A percentile compares a stretch with the other conserved stretches of the same genome.
These are phyloP conservation scores for Synaphobranchus kaupii DNA, from an alignment of 2,797 vertebrate species.

Conservation along the genomic window DNA sequence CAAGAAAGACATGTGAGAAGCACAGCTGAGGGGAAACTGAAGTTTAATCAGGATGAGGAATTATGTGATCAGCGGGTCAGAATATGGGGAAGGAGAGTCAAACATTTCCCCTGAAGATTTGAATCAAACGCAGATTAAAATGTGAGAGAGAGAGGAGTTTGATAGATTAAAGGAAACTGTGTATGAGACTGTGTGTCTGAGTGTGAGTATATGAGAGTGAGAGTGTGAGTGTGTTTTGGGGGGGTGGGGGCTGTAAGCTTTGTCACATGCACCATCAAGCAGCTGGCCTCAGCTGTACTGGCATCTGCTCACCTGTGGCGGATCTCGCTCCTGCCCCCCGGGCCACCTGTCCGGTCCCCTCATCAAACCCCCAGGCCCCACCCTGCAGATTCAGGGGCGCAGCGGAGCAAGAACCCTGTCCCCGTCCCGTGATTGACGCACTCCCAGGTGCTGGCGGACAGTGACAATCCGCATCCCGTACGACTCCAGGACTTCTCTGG, in stretches of 20 bases:
- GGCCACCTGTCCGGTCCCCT: constrained; percentile 71
- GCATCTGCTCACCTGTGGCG: constrained; percentile 71
- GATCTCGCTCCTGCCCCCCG: constrained; percentile 41
- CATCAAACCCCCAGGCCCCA: constrained; percentile 57
- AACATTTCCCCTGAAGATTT: no score
- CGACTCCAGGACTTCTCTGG: background rate
- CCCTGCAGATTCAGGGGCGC: constrained; percentile 43
- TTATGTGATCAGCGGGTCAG: no score
- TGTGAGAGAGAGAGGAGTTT: background rate
- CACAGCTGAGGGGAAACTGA: no score
- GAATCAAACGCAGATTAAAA: background rate
- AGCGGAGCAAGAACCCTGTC: constrained; percentile 50
- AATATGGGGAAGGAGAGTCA: no score
- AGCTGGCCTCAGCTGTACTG: constrained; percentile 60
- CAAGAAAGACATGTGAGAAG: no score
- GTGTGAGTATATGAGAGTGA: background rate
- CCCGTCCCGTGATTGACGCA: constrained; percentile 38
- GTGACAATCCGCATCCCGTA: background rate
- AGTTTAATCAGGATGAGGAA: no score
- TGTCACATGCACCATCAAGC: constrained; percentile 71
- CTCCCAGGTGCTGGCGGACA: constrained; percentile 56
- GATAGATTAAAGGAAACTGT: background rate
- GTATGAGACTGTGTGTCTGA: background rate
- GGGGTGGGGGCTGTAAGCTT: constrained; percentile 61
- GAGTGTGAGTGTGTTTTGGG: background rate